Percentiles rank a stretch among this genome's conserved stretches.
Evolutionary conservation across 1,140 invertebrate species (phyloP).

Genomic region (Cotesia chilonis): DNA sequence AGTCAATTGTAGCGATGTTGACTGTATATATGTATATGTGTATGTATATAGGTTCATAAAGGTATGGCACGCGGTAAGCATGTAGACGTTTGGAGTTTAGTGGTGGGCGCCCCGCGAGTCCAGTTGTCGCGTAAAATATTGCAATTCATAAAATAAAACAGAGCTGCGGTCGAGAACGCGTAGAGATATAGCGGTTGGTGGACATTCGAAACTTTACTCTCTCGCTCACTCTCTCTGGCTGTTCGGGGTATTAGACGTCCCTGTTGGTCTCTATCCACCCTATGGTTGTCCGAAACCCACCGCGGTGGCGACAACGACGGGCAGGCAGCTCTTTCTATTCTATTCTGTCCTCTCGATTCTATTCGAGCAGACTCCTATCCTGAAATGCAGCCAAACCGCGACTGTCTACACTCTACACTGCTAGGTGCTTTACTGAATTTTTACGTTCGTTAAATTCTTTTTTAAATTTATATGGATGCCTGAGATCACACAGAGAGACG

Average conservation of each 20-base stretch:
- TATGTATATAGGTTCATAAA: background rate
- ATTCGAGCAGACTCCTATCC: constrained; percentile 41
- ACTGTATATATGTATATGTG: background rate
- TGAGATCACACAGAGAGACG: too few relatives aligned
- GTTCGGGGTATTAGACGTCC: background rate
- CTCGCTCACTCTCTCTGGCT: background rate
- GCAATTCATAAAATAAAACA: constrained; percentile 68
- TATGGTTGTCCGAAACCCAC: background rate
- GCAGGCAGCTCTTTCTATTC: constrained; percentile 20
- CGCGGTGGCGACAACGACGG: background rate
- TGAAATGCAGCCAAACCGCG: constrained; percentile 59
- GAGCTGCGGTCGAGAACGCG: constrained; percentile 36
- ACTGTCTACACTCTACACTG: constrained; percentile 37
- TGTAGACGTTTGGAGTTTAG: constrained; percentile 63
- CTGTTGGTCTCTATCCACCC: constrained; percentile 11
- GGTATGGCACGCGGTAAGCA: constrained; percentile 22
- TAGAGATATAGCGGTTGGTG: constrained; percentile 15
- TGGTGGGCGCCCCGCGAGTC: constrained; percentile 55
- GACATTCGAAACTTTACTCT: constrained; percentile 1
- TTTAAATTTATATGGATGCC: too few relatives aligned
- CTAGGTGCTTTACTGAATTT: constrained; percentile 41
- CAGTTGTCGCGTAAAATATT: constrained; percentile 67
- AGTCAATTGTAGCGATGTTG: too few relatives aligned
- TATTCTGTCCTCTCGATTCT: constrained; percentile 30
- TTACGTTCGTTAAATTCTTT: constrained; percentile 15